Conservation (phyloP, 2,113 vertebrate genomes). For the Cyprinodon tularosa region DNA sequence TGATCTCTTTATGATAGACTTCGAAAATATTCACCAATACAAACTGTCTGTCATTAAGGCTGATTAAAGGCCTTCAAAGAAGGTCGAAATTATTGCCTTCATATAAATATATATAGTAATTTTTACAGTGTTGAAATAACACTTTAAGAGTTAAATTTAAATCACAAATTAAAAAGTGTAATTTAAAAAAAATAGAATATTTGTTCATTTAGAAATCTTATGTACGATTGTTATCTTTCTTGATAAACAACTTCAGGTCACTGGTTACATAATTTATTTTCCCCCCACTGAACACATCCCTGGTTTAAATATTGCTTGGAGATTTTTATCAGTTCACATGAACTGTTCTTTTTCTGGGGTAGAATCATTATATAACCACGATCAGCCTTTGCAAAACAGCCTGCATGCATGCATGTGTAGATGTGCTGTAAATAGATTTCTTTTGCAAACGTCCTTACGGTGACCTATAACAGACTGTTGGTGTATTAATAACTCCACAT, state of each 20-base stretch:
- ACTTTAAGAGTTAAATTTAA: too few species aligned
- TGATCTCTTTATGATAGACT: too few species aligned
- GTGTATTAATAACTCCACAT: conserved; percentile 12
- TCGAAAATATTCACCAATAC: too few species aligned
- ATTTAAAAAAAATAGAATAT: too few species aligned
- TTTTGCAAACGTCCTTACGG: neutral
- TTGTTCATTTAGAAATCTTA: too few species aligned
- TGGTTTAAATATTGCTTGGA: neutral
- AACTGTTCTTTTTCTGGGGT: neutral
- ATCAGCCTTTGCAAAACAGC: conserved; percentile 5
- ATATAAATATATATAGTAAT: too few species aligned
- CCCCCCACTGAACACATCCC: neutral
- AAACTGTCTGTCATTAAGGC: too few species aligned
- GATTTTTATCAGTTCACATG: neutral
- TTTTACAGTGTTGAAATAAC: too few species aligned
- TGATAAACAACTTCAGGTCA: neutral
- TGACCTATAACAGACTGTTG: conserved; percentile 3
- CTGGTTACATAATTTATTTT: neutral
- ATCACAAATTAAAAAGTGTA: too few species aligned
- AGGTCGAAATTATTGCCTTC: too few species aligned
- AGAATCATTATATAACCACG: neutral
- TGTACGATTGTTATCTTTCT: too few species aligned
- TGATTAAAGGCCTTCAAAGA: too few species aligned
- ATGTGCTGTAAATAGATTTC: conserved; percentile 15
- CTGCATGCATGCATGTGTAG: conserved; percentile 13